These are phyloP conservation scores for Fulmarus glacialis DNA, from an alignment of 2,113 vertebrate genomes.

Conservation along the genomic window DNA sequence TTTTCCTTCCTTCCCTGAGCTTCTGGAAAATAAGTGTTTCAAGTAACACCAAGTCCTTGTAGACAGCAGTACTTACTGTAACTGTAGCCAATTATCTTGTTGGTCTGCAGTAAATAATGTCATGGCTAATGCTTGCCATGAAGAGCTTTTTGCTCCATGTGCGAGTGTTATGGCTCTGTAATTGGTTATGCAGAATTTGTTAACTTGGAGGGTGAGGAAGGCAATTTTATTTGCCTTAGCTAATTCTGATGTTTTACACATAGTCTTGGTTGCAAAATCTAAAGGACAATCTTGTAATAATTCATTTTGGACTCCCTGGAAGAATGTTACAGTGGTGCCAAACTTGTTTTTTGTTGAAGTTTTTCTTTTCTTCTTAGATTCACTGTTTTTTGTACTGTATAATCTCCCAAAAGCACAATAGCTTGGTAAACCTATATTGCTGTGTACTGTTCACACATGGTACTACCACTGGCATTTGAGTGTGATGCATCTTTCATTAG, in stretches of 20 bases:
- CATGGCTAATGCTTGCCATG: neutral
- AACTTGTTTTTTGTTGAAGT: neutral
- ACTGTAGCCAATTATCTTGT: neutral
- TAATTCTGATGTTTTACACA: neutral
- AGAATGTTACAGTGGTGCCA: neutral
- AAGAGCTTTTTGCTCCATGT: neutral
- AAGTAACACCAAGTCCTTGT: neutral
- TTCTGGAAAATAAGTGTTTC: neutral
- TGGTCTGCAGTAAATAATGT: neutral
- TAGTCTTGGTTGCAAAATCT: constrained; percentile 37
- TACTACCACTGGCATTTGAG: neutral
- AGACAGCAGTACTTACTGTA: neutral
- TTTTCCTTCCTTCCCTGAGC: neutral
- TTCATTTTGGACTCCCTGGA: neutral
- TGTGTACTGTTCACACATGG: neutral
- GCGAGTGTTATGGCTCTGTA: neutral
- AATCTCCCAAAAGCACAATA: neutral
- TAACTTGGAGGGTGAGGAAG: neutral
- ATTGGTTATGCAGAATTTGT: neutral
- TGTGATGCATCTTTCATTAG: fast-evolving
- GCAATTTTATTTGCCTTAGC: neutral
- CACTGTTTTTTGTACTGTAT: neutral
- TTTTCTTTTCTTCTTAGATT: neutral
- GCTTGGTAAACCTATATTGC: neutral
- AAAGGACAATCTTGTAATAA: constrained; percentile 20